phyloP scores from a whole-genome alignment of 2,113 vertebrate species.

The Trinectes maculatus region DNA sequence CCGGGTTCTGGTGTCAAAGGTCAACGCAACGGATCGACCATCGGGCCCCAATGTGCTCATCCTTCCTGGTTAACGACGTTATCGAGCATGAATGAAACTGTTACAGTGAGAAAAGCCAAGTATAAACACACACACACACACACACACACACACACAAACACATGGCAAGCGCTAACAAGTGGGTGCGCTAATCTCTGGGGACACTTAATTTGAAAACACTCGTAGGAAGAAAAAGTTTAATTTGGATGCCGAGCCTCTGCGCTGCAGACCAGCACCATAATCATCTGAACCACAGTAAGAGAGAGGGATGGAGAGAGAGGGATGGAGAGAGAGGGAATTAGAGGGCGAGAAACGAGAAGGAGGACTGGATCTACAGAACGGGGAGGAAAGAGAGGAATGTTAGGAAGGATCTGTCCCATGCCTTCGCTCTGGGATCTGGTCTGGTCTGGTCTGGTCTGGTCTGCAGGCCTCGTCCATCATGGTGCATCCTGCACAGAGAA shows the following conservation, averaged over 20 bases:
- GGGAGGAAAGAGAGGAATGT: conserved; percentile 38
- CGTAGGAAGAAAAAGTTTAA: conserved; percentile 69
- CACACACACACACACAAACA: not conserved
- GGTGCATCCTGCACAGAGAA: conserved; percentile 2
- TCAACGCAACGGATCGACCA: conserved; percentile 7
- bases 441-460: conserved; percentile 46
- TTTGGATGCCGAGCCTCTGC: conserved; percentile 76
- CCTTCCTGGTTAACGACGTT: not conserved
- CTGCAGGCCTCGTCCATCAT: conserved; percentile 27
- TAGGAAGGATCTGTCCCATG: conserved; percentile 24
- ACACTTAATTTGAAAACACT: conserved; percentile 56
- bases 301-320: conserved; percentile 9
- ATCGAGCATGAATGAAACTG: conserved; percentile 2
- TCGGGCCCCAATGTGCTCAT: not conserved
- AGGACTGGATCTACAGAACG: conserved; percentile 33
- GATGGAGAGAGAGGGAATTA: conserved; percentile 38
- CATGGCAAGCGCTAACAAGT: conserved; percentile 51
- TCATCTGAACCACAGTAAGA: conserved; percentile 70
- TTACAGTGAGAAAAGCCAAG: not conserved
- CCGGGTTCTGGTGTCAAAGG: conserved; percentile 30
- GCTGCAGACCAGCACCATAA: conserved; percentile 74
- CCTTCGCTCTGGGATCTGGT: conserved; percentile 55
- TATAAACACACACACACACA: not conserved
- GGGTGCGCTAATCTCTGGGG: conserved; percentile 64
- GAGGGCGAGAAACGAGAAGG: conserved; percentile 38